Conservation (phyloP, 2,888 invertebrate species). For the Aelia acuminata region DNA sequence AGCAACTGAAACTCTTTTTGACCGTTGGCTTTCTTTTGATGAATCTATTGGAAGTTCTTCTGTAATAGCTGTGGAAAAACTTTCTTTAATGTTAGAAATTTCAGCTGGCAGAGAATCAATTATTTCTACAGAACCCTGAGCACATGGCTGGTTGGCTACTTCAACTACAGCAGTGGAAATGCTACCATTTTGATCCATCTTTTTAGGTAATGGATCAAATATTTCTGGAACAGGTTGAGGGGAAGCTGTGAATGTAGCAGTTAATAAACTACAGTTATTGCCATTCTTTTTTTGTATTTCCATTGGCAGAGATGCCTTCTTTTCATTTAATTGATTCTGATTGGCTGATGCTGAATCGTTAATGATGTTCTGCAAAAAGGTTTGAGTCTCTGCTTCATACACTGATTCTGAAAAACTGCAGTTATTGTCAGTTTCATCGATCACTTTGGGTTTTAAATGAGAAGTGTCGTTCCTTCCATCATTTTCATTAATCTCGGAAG, state of each 20-base stretch:
- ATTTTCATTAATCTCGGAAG: neutral
- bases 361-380: neutral
- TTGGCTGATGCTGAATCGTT: neutral
- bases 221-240: neutral
- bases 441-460: neutral
- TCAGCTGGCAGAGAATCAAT: neutral
- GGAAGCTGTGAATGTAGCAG: neutral
- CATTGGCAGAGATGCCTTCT: no score
- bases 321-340: neutral
- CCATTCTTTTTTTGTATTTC: no score
- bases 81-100: no score
- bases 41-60: no score
- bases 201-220: neutral
- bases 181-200: neutral
- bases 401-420: neutral
- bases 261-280: fast-evolving
- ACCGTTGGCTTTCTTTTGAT: neutral
- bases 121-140: neutral
- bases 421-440: conserved; percentile 33
- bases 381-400: neutral
- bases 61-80: no score
- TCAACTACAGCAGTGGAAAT: neutral
- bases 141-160: neutral
- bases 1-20: neutral
- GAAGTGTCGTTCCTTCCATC: neutral